These are phyloP conservation scores for Diplogasteroides magnus DNA, from an alignment of 1,140 invertebrate species.

Conservation along the genomic window DNA sequence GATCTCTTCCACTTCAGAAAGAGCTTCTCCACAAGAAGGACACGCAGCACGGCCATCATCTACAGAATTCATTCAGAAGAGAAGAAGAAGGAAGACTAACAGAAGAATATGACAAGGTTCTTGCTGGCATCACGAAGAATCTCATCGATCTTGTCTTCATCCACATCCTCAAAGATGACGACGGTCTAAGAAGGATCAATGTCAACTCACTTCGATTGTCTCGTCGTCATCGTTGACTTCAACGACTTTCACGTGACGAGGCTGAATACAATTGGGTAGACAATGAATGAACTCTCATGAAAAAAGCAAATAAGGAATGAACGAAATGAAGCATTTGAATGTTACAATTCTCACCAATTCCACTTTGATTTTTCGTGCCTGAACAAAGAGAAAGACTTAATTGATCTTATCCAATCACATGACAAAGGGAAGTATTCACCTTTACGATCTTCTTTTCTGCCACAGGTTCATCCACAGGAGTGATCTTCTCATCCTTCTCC, in stretches of 20 bases:
- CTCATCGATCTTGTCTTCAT: conserved; percentile 54
- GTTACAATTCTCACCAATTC: too few relatives aligned
- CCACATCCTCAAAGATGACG: conserved; percentile 40
- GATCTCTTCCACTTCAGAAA: conserved; percentile 53
- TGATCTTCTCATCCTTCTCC: too few relatives aligned
- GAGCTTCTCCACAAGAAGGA: conserved; percentile 45
- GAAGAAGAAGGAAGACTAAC: conserved; percentile 30
- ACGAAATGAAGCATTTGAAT: too few relatives aligned
- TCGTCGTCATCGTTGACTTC: not conserved
- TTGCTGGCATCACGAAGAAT: conserved; percentile 50
- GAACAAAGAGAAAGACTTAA: too few relatives aligned
- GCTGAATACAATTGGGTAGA: too few relatives aligned
- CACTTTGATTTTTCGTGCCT: too few relatives aligned
- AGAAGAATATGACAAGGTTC: conserved; percentile 55
- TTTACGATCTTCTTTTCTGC: not conserved
- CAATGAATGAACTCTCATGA: too few relatives aligned
- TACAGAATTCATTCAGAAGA: conserved; percentile 23
- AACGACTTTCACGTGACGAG: not conserved
- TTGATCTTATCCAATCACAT: too few relatives aligned
- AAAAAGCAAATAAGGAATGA: too few relatives aligned
- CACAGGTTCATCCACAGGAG: not conserved
- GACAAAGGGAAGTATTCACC: too few relatives aligned
- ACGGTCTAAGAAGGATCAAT: not conserved
- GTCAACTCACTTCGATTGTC: not conserved
- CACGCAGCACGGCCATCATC: conserved; percentile 53